phyloP scores from a whole-genome alignment of 2,113 vertebrate genomes.

The Esox niger region DNA sequence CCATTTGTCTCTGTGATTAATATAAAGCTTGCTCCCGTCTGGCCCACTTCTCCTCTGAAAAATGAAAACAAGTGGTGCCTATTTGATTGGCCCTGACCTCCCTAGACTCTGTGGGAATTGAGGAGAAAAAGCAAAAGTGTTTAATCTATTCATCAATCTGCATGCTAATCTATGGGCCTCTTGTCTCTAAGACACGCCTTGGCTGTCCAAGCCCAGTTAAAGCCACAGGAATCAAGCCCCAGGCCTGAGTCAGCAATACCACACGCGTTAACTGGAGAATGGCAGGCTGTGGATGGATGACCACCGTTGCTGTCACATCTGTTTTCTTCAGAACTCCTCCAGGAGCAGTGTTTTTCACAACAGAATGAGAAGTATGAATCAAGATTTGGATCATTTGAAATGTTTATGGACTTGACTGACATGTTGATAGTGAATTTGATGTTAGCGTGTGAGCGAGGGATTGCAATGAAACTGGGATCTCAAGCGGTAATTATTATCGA shows the following conservation, averaged over 20 bases:
- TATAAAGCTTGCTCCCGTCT: slow-evolving; percentile 53
- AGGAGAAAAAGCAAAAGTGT: slow-evolving; percentile 48
- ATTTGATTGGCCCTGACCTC: slow-evolving; percentile 61
- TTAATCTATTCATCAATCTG: slow-evolving; percentile 64
- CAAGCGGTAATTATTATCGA: no score
- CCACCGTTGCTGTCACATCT: slow-evolving; percentile 30
- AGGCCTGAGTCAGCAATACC: slow-evolving; percentile 35
- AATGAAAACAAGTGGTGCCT: slow-evolving; percentile 59
- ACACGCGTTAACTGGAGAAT: slow-evolving; percentile 25
- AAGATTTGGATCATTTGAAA: slow-evolving; percentile 23
- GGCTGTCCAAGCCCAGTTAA: background rate
- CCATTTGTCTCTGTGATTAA: slow-evolving; percentile 64
- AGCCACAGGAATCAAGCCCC: slow-evolving; percentile 28
- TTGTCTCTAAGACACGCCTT: slow-evolving; percentile 50
- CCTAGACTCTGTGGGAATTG: slow-evolving; percentile 46
- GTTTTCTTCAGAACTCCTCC: slow-evolving; percentile 23
- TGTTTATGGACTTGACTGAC: background rate
- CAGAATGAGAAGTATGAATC: slow-evolving; percentile 17
- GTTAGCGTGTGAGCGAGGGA: background rate
- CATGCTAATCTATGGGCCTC: slow-evolving; percentile 61
- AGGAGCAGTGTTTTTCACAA: slow-evolving; percentile 2
- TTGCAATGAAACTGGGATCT: no score
- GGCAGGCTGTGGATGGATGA: slow-evolving; percentile 6
- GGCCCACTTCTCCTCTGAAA: slow-evolving; percentile 46
- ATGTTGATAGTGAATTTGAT: background rate